Percentiles rank a stretch among this genome's conserved stretches.
Conservation (phyloP, 2,888 invertebrate genomes). For the Anoplius nigerrimus region DNA sequence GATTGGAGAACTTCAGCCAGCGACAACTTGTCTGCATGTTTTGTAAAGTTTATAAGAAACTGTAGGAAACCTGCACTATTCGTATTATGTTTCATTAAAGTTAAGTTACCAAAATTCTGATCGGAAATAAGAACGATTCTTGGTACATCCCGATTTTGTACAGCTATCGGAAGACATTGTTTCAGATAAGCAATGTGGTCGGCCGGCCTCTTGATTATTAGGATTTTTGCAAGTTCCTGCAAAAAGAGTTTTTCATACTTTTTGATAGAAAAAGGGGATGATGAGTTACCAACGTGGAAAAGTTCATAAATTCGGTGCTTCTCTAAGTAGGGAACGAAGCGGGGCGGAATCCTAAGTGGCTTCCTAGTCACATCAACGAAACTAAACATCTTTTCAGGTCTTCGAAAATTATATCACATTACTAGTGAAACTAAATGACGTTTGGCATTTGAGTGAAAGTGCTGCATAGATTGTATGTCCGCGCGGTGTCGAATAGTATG, state of each 20-base stretch:
- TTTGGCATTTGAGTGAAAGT: not conserved
- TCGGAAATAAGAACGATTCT: conserved; percentile 78
- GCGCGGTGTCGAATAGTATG: conserved; percentile 21
- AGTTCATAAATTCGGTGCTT: conserved; percentile 81
- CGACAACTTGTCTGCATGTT: conserved; percentile 47
- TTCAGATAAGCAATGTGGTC: conserved; percentile 82
- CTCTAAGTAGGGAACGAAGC: conserved; percentile 81
- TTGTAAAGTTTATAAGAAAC: conserved; percentile 8
- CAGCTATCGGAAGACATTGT: conserved; percentile 76
- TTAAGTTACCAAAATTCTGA: conserved; percentile 69
- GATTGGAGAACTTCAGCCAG: conserved; percentile 52
- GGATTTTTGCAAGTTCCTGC: conserved; percentile 79
- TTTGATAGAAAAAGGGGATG: not conserved
- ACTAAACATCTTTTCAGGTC: conserved; percentile 12
- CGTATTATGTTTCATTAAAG: not conserved
- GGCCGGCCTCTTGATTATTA: conserved; percentile 79
- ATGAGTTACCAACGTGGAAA: conserved; percentile 73
- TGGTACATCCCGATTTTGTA: conserved; percentile 76
- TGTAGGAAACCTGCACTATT: not conserved
- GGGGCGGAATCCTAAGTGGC: conserved; percentile 62
- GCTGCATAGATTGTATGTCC: too few relatives aligned
- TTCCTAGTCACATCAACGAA: conserved; percentile 43
- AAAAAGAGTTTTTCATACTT: conserved; percentile 3
- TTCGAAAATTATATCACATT: not conserved
- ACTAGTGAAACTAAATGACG: not conserved